Evolutionary conservation across 1,140 invertebrate species (phyloP), one percentile per base, ranked within the genome.

Genomic region (Eulimnadia texana): DNA sequence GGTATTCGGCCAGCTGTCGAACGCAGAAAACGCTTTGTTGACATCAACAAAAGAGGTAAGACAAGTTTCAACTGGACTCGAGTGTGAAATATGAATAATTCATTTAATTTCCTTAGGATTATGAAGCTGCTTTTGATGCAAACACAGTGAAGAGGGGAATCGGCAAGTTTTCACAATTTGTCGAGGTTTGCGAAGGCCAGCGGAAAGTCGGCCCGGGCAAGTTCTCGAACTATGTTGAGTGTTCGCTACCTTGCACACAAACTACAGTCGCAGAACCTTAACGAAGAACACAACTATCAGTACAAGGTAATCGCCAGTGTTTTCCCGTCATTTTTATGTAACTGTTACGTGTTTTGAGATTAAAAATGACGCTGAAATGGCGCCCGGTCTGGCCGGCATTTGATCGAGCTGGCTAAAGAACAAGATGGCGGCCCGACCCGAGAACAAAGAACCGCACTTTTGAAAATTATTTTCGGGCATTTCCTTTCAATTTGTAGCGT

Each of bases 261-360:
- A 78, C 76, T 86, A 71, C 80, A 81, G 74, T 84, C 82, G 71
- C 84, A 86, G 76, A 84, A 83, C 71, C 79, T 86, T 74, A 85
- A 85, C 79, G 84, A 86, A 77, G 83, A 85, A 68, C 76, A 78
- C 73, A 78, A 79, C 75, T 76, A 79, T 70, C 78, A 79, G 68
- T 64, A 64, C 59, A 67, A 70, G 68, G 69, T 70, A 82, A 80
- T 79, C 79, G 79, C 72, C 71, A 75, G 73, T 70, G 72, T 64
- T 68, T 68, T 67, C 66, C 1, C 13, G 24, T n/a, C 9, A 19
- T 61, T 25, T 25, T 58, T 10, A 1, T 54, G 9, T 50, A 6
- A 11, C 54, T 29, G n/a, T 57, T 10, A 42, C 6, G 19, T 57
- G 11, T 6, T 22, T 29, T 27, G 22, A 16, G 27, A 20, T 47